Conservation (phyloP, 2,113 vertebrate genomes). For the Neofelis nebulosa region DNA sequence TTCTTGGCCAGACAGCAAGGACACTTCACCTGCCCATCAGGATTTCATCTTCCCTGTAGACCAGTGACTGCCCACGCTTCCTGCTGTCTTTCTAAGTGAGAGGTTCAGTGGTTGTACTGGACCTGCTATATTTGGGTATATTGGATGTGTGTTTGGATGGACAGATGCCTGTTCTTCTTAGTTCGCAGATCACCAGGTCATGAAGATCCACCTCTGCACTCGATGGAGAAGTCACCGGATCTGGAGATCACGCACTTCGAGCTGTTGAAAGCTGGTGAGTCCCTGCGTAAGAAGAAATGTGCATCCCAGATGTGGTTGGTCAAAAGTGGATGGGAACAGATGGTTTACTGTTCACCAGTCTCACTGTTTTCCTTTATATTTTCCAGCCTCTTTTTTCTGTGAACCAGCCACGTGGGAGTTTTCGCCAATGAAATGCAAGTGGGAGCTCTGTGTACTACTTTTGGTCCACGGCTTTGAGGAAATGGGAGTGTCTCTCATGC, state of each 20-base stretch:
- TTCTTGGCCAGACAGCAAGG: neutral
- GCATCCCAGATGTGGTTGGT: neutral
- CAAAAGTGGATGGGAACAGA: neutral
- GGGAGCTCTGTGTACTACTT: neutral
- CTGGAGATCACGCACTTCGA: too few species aligned
- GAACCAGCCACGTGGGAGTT: neutral
- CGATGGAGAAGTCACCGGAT: neutral
- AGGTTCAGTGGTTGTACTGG: neutral
- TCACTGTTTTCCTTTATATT: neutral
- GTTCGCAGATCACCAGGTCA: neutral
- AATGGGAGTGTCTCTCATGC: neutral
- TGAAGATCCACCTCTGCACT: neutral
- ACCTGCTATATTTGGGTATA: neutral
- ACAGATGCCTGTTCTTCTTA: neutral
- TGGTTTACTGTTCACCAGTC: neutral
- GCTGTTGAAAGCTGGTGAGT: neutral
- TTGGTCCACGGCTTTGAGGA: neutral
- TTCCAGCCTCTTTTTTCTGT: neutral
- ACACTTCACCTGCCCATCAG: neutral
- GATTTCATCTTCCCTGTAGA: fast-evolving
- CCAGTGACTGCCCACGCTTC: fast-evolving
- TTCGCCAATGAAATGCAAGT: neutral
- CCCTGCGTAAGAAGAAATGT: too few species aligned
- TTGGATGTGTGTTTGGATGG: neutral
- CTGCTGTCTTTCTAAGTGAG: neutral